These are phyloP conservation scores for Telmatherina bonti DNA, from an alignment of 2,797 vertebrate genomes.

Conservation along the genomic window DNA sequence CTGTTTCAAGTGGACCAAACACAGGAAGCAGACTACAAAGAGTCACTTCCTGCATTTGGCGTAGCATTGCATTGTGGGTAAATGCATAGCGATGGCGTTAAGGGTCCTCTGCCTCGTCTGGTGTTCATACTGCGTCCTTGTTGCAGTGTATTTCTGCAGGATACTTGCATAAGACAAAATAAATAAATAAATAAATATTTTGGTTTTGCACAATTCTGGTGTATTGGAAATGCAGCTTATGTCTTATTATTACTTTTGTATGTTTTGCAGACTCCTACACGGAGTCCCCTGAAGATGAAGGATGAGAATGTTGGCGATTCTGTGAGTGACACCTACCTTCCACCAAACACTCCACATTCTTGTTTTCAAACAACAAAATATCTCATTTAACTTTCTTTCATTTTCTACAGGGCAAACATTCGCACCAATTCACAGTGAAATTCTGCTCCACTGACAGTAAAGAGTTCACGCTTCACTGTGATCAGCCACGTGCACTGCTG, in stretches of 20 bases:
- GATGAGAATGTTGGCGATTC: not conserved
- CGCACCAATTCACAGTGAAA: accelerated
- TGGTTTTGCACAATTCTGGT: too few relatives aligned
- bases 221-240: too few relatives aligned
- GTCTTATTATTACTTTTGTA: not conserved
- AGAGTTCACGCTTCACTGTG: accelerated
- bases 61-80: too few relatives aligned
- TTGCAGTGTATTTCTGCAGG: too few relatives aligned
- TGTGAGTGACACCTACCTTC: not conserved
- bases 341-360: not conserved
- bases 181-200: too few relatives aligned
- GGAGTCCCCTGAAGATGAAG: not conserved
- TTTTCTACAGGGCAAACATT: slow-evolving; percentile 7
- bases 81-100: too few relatives aligned
- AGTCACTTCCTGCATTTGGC: too few relatives aligned
- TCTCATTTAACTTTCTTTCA: not conserved
- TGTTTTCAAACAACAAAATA: not conserved
- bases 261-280: not conserved
- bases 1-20: too few relatives aligned
- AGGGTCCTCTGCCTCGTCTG: too few relatives aligned
- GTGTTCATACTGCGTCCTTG: too few relatives aligned
- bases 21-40: too few relatives aligned
- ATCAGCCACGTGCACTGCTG: not conserved
- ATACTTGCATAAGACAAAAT: too few relatives aligned
- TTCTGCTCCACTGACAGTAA: accelerated